phyloP scores from a whole-genome alignment of 2,888 invertebrate species.

The Sinodicranocentrus sp. region DNA sequence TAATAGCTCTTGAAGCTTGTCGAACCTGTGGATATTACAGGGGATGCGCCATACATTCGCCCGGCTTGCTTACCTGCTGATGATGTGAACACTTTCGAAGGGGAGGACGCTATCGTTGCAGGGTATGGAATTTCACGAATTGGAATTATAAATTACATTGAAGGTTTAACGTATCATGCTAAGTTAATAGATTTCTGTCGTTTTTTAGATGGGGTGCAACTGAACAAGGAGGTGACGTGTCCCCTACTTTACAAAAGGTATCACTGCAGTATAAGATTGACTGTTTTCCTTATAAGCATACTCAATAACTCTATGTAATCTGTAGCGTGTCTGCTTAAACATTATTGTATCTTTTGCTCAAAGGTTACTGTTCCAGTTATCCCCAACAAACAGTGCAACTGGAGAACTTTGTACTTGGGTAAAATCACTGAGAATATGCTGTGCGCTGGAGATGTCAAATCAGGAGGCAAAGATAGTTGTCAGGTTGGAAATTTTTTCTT shows the following conservation, averaged over 20 bases:
- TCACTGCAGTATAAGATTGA: too few relatives aligned
- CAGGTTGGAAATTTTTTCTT: slow-evolving; percentile 33
- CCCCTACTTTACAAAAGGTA: slow-evolving; percentile 52
- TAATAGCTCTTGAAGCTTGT: slow-evolving; percentile 52
- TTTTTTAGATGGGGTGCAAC: slow-evolving; percentile 67
- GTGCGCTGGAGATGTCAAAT: slow-evolving; percentile 65
- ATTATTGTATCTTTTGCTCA: too few relatives aligned
- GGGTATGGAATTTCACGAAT: slow-evolving; percentile 35
- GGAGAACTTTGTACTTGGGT: slow-evolving; percentile 68
- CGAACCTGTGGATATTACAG: slow-evolving; percentile 49
- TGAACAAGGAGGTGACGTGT: slow-evolving; percentile 63
- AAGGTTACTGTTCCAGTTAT: slow-evolving; percentile 66
- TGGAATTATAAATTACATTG: too few relatives aligned
- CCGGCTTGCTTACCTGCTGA: slow-evolving; percentile 64
- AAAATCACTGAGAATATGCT: slow-evolving; percentile 66
- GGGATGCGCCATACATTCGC: background rate
- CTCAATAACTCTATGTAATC: too few relatives aligned
- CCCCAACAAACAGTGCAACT: slow-evolving; percentile 67
- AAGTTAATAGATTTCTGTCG: too few relatives aligned
- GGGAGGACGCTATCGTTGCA: slow-evolving; percentile 59
- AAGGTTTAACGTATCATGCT: too few relatives aligned
- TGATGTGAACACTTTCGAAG: slow-evolving; percentile 56
- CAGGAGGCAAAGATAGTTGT: slow-evolving; percentile 67
- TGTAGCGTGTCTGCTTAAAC: too few relatives aligned
- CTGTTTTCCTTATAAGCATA: too few relatives aligned